Percentiles rank a stretch among this genome's conserved stretches.
Evolutionary conservation across 2,113 vertebrate species (phyloP).

Genomic region (Forbesichthys papilliferus): DNA sequence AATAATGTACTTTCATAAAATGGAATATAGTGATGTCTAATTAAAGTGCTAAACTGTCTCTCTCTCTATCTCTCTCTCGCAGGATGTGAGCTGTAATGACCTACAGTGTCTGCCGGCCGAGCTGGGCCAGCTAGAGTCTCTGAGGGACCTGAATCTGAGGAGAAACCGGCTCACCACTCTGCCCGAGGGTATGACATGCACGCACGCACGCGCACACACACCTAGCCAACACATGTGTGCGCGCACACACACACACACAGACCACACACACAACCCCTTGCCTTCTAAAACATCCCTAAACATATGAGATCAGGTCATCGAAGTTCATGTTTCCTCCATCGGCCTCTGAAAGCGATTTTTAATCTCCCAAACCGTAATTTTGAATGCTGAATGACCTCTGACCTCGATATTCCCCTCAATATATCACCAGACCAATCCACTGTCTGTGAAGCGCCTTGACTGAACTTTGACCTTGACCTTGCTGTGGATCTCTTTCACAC

Average conservation of each 20-base stretch:
- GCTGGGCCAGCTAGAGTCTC: conserved; percentile 80
- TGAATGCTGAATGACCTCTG: too few species aligned
- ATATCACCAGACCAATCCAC: too few species aligned
- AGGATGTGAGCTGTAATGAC: conserved; percentile 93
- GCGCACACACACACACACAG: conserved; percentile 8
- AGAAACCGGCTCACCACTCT: conserved; percentile 84
- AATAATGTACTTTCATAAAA: not conserved
- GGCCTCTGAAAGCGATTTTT: too few species aligned
- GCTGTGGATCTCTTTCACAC: too few species aligned
- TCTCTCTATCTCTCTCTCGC: conserved; percentile 1
- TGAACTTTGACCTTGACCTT: too few species aligned
- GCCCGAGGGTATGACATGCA: conserved; percentile 80
- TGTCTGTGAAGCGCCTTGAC: too few species aligned
- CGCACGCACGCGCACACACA: not conserved
- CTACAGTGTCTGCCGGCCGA: conserved; percentile 82
- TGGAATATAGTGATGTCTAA: not conserved
- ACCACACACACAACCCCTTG: not conserved
- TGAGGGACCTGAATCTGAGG: conserved; percentile 87
- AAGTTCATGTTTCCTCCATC: too few species aligned
- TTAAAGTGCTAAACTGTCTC: not conserved
- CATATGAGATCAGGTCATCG: not conserved
- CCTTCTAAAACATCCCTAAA: not conserved
- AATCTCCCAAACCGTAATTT: too few species aligned
- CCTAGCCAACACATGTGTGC: not conserved
- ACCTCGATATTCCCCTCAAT: too few species aligned